Evolutionary conservation across 2,888 invertebrate species (phyloP), one percentile per base, ranked within the genome.

Genomic region (Eupithecia insigniata): DNA sequence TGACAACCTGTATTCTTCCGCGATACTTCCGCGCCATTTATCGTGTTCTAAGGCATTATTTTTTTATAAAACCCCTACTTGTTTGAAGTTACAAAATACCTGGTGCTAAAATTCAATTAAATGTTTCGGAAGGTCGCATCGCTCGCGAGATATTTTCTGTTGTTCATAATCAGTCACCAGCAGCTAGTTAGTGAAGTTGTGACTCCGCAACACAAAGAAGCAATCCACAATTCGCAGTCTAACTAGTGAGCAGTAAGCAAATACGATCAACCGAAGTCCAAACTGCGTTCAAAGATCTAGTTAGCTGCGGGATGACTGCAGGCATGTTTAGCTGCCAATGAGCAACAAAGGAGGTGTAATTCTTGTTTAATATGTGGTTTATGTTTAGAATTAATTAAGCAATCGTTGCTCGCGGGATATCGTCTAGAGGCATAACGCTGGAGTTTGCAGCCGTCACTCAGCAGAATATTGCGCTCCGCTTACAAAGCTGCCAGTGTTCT

Each of bases 201-300:
- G 85, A 88, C 83, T 86, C 81, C 81, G 84, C 83, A 90, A 89
- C 88, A 92, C 93, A 94, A 94, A 93, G 93, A 93, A 92, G 87
- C 89, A 83, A 86, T 87, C 87, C 87, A 79, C 89, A 89, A 89
- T 89, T 88, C 86, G 84, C 82, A 86, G 87, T 86, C 91, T 91
- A 92, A 92, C 92, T 92, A 92, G 91, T 85, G 86, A 87, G 85
- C 84, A 88, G 80, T 83, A 85, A 80, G 85, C 84, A 92, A 92
- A 92, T 86, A 91, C 89, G 88, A 92, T 91, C 89, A 90, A 89
- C 90, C 89, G 83, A 88, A 88, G 90, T 88, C 90, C 88, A 89
- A 90, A 91, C 90, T 90, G 84, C 85, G 87, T 85, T 91, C 91
- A 92, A 92, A 91, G 92, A 93, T 93, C 90, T 92, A 90, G 92